Evolutionary conservation across 2,113 vertebrate species (phyloP).

Genomic region (Notarius quadriscutis): DNA sequence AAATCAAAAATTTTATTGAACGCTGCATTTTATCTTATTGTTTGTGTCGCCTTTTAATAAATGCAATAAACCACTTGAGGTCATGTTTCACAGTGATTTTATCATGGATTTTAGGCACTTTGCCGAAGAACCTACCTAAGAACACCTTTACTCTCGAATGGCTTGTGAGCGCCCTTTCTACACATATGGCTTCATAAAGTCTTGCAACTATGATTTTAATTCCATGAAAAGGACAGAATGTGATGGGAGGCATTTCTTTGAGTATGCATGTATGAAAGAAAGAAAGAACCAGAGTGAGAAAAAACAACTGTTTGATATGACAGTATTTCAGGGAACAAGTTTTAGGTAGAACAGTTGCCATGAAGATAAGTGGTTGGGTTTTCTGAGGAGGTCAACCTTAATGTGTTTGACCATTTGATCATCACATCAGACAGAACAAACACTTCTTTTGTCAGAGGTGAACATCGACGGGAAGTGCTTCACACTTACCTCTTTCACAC

Average conservation of each 20-base stretch:
- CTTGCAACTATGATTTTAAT: neutral
- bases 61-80: neutral
- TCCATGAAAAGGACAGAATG: neutral
- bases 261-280: neutral
- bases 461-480: neutral
- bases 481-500: neutral
- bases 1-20: neutral
- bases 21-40: neutral
- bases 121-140: neutral
- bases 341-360: slow-evolving; percentile 12
- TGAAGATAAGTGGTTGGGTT: slow-evolving; percentile 4
- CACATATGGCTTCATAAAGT: neutral
- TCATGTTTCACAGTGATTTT: neutral
- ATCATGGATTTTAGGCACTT: neutral
- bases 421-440: slow-evolving; percentile 4
- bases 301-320: neutral
- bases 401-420: neutral
- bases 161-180: neutral
- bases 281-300: neutral
- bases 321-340: neutral
- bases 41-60: neutral
- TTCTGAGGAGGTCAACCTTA: neutral
- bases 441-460: slow-evolving; percentile 10
- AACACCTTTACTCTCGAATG: neutral
- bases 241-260: neutral